Percentiles rank a stretch among this genome's conserved stretches.
Conservation (phyloP, 2,113 vertebrate species). For the Entomyzon cyanotis region DNA sequence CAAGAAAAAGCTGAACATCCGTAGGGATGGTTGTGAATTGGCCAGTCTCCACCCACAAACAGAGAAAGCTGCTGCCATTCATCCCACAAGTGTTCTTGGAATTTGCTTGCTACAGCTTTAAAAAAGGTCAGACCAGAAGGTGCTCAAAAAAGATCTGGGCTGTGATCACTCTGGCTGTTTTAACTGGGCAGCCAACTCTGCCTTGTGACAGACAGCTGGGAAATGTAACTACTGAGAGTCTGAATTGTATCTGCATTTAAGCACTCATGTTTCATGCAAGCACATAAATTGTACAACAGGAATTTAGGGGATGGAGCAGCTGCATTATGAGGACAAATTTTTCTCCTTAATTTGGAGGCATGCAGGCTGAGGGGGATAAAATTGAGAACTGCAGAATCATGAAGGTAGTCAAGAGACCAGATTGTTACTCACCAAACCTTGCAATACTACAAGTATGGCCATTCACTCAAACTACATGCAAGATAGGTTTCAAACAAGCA, state of each 20-base stretch:
- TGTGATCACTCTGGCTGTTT: not conserved
- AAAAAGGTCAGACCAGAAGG: slow-evolving; percentile 34
- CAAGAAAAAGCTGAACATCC: not conserved
- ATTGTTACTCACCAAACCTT: not conserved
- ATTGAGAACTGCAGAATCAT: not conserved
- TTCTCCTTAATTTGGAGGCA: not conserved
- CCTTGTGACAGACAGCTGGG: slow-evolving; percentile 27
- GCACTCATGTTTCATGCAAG: not conserved
- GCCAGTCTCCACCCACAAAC: not conserved
- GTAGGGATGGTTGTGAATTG: not conserved
- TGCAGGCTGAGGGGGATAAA: not conserved
- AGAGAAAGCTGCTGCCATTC: not conserved
- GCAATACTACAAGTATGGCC: not conserved
- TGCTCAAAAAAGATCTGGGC: not conserved
- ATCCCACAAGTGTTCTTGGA: slow-evolving; percentile 23
- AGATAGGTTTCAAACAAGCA: not conserved
- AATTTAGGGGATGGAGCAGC: slow-evolving; percentile 5
- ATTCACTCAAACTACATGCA: not conserved
- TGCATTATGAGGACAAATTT: not conserved
- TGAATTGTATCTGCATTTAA: not conserved
- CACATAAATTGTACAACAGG: not conserved
- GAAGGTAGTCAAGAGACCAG: not conserved
- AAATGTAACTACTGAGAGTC: not conserved
- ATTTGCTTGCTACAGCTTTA: slow-evolving; percentile 24
- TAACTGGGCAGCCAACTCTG: not conserved